These are phyloP conservation scores for Lagodon rhomboides DNA, from an alignment of 2,797 vertebrate species.

Conservation along the genomic window DNA sequence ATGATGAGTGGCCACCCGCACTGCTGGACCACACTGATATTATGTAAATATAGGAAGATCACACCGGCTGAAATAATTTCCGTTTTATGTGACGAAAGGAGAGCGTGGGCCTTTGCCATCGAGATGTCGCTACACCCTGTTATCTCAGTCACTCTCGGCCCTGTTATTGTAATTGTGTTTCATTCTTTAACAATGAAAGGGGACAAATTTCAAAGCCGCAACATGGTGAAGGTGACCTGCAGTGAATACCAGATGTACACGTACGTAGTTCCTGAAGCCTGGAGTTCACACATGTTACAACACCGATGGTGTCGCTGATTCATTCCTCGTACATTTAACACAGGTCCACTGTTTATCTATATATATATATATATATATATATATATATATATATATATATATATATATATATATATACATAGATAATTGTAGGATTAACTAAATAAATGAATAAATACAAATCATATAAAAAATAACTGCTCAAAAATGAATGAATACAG, in stretches of 20 bases:
- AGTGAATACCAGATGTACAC: conserved; percentile 27
- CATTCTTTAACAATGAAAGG: conserved; percentile 44
- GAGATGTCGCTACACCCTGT: conserved; percentile 55
- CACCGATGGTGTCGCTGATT: conserved; percentile 7
- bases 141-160: conserved; percentile 70
- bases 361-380: no score
- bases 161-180: conserved; percentile 55
- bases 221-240: conserved; percentile 53
- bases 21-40: conserved; percentile 60
- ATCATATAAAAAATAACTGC: no score
- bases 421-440: no score
- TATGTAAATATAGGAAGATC: conserved; percentile 70
- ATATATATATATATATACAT: no score
- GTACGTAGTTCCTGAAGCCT: not conserved
- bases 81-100: conserved; percentile 67
- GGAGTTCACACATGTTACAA: conserved; percentile 34
- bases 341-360: not conserved
- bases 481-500: no score
- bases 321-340: conserved; percentile 10
- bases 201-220: conserved; percentile 53
- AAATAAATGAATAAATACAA: no score
- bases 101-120: conserved; percentile 62
- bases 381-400: no score
- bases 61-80: conserved; percentile 75
- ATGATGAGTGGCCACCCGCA: conserved; percentile 59